Evolutionary conservation across 1,140 invertebrate species (phyloP).

Genomic region (Listronotus oregonensis): DNA sequence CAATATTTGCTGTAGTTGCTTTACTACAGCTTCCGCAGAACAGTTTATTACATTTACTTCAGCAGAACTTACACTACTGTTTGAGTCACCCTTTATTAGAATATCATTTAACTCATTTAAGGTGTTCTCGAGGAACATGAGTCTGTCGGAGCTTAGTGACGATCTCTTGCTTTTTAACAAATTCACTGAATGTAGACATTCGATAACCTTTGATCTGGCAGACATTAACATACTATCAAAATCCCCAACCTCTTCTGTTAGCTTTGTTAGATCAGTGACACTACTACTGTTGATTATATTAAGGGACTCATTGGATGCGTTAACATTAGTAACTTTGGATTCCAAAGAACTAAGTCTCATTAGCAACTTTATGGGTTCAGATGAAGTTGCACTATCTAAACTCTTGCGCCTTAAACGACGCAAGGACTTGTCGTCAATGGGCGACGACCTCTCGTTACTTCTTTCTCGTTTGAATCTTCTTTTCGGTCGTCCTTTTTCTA

Average conservation of each 20-base stretch:
- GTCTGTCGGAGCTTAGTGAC: conserved; percentile 45
- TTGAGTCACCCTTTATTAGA: conserved; percentile 60
- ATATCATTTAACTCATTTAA: conserved; percentile 63
- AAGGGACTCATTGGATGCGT: conserved; percentile 62
- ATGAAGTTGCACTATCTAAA: conserved; percentile 74
- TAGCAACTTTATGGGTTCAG: conserved; percentile 77
- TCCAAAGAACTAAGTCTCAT: conserved; percentile 75
- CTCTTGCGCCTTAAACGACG: conserved; percentile 69
- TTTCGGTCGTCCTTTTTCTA: conserved; percentile 58
- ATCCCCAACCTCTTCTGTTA: conserved; percentile 30
- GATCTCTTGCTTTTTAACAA: conserved; percentile 40
- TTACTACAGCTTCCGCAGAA: conserved; percentile 65
- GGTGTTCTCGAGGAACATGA: conserved; percentile 64
- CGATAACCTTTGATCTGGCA: conserved; percentile 50
- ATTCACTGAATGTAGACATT: conserved; percentile 45
- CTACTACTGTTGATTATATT: conserved; percentile 55
- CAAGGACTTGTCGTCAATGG: conserved; percentile 59
- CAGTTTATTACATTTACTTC: conserved; percentile 59
- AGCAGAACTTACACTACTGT: conserved; percentile 55
- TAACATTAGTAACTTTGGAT: conserved; percentile 69
- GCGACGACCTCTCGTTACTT: conserved; percentile 50
- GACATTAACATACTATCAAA: conserved; percentile 34
- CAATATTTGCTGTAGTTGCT: conserved; percentile 68
- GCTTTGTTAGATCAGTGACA: conserved; percentile 45
- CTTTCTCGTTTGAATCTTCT: conserved; percentile 46